Evolutionary conservation across 2,888 invertebrate genomes (phyloP).

Genomic region (Acleris cristana): DNA sequence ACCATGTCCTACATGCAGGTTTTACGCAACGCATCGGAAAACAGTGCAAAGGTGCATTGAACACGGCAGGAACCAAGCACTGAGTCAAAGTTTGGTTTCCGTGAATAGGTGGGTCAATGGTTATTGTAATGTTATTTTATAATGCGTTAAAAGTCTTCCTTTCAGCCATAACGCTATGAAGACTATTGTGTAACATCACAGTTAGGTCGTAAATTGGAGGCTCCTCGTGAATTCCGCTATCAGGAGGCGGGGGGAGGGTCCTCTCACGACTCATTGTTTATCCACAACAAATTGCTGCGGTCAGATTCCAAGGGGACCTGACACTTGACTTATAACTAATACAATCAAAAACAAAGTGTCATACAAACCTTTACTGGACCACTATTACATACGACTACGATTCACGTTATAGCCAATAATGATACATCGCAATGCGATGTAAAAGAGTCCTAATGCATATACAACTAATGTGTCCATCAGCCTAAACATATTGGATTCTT

Average conservation of each 20-base stretch:
- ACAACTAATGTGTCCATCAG: no score
- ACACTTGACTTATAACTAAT: constrained; percentile 50
- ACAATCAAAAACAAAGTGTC: constrained; percentile 1
- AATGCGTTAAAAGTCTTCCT: constrained; percentile 34
- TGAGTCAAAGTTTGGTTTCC: constrained; percentile 1
- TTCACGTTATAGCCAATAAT: no score
- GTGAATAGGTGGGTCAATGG: constrained; percentile 18
- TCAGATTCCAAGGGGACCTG: constrained; percentile 65
- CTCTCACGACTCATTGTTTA: constrained; percentile 79
- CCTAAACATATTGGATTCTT: no score
- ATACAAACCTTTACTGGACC: no score
- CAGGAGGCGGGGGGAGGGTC: constrained; percentile 66
- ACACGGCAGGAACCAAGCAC: constrained; percentile 3
- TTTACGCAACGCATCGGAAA: constrained; percentile 35
- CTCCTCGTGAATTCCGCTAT: constrained; percentile 69
- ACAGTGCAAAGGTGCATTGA: constrained; percentile 12
- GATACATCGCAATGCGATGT: no score
- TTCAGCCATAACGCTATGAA: constrained; percentile 36
- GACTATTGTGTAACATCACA: constrained; percentile 59
- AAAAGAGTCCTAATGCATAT: no score
- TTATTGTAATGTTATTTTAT: constrained; percentile 35
- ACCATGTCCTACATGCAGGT: constrained; percentile 32
- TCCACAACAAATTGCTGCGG: constrained; percentile 73
- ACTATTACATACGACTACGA: background rate
- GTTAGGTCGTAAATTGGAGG: constrained; percentile 73